A percentile compares a stretch with the other conserved stretches of the same genome.
Conservation (phyloP, 1,140 invertebrate species). For the Drosophila baimaii region DNA sequence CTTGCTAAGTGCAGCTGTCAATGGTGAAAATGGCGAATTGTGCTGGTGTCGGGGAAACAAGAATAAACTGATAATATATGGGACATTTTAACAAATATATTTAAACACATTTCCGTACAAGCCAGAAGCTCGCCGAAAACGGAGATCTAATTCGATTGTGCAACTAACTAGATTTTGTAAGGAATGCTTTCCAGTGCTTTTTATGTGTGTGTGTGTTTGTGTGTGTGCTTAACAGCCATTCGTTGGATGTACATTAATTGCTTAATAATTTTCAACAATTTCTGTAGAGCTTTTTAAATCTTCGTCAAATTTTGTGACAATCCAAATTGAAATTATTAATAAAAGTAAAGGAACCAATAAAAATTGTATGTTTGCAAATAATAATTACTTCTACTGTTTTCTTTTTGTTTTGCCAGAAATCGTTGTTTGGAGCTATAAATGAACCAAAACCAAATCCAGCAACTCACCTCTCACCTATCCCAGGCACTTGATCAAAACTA, state of each 20-base stretch:
- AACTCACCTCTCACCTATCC: slow-evolving; percentile 88
- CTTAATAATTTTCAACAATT: not conserved
- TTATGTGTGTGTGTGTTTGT: slow-evolving; percentile 2
- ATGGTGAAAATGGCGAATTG: slow-evolving; percentile 60
- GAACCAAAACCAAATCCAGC: slow-evolving; percentile 84
- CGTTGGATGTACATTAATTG: slow-evolving; percentile 1
- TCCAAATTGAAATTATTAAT: not conserved
- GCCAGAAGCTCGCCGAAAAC: slow-evolving; percentile 2
- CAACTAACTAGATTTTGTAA: slow-evolving; percentile 4
- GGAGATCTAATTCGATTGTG: not conserved
- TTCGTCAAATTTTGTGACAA: not conserved
- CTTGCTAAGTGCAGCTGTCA: slow-evolving; percentile 25
- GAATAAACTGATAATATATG: slow-evolving; percentile 8
- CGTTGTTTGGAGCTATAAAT: slow-evolving; percentile 69
- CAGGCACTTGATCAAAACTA: slow-evolving; percentile 88
- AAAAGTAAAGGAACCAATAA: not conserved
- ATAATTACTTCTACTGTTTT: slow-evolving; percentile 15
- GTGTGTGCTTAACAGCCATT: slow-evolving; percentile 25
- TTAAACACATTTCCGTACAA: slow-evolving; percentile 15
- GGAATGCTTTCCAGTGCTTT: not conserved
- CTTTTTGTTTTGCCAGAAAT: not conserved
- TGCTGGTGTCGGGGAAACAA: slow-evolving; percentile 25
- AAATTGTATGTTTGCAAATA: not conserved
- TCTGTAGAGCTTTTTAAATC: not conserved
- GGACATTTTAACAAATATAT: slow-evolving; percentile 14